Evolutionary conservation across 2,113 vertebrate species (phyloP), one percentile per base, ranked within the genome.

Genomic region (Tylochromis polylepis): DNA sequence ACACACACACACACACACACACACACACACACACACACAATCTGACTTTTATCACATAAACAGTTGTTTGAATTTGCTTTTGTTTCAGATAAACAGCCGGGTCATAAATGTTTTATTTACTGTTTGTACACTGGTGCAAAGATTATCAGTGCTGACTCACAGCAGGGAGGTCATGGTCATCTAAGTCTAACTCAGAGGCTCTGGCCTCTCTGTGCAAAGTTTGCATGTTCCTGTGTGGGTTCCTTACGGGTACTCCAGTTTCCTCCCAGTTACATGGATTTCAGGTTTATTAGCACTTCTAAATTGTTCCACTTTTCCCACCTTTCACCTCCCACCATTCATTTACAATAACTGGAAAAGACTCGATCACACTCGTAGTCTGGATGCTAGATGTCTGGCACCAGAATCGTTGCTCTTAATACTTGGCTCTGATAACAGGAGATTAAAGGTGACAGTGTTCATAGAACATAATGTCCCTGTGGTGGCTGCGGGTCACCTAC

Each of bases 281-380:
- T 31, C 27, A 59, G 58, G 15, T 31, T 6, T 10, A 24, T 24
- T 16, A 9, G 65, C 0, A 0, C 24, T 0, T n/a, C 8, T 70
- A 24, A 70, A 70, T 41, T 10, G 7, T n/a, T n/a, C n/a, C n/a
- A n/a, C n/a, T n/a, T n/a, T n/a, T 15, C 41, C 62, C 62, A 41
- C 34, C 62, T 38, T 67, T 41, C 36, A 38, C 36, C 8, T n/a
- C n/a, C n/a, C n/a, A n/a, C n/a, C n/a, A n/a, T n/a, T n/a, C n/a
- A 8, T 18, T 65, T 6, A 16, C 8, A 2, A 4, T n/a, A n/a
- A 36, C 62, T 70, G 62, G 7, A 22, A 24, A 24, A 41, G 36
- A 0, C 65, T 15, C 65, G 36, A 41, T 24, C 36, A 22, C 62
- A 15, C 62, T 22, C n/a, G n/a, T 24, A 8, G 41, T 70, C 12